Evolutionary conservation across 1,140 invertebrate species (phyloP).

Genomic region (Oreohelix idahoensis): DNA sequence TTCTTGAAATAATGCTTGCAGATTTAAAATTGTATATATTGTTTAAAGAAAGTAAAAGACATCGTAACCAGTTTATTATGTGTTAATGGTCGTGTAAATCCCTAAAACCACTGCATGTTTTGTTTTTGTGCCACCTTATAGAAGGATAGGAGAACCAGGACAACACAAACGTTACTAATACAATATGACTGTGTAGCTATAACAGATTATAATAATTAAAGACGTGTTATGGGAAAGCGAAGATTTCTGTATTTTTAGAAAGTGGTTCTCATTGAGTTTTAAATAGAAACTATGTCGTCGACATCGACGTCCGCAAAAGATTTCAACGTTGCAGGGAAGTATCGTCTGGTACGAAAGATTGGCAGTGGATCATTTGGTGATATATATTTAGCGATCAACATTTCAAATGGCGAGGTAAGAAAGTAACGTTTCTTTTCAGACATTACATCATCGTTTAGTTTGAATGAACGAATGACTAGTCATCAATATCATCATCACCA

Average conservation of each 20-base stretch:
- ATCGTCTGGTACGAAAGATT: constrained; percentile 96
- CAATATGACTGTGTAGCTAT: background rate
- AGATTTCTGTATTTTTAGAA: background rate
- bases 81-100: background rate
- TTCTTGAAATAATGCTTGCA: no score
- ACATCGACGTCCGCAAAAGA: constrained; percentile 23
- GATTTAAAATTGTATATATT: no score
- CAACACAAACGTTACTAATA: background rate
- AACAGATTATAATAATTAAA: background rate
- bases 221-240: background rate
- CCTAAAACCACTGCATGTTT: constrained; percentile 15
- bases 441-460: no score
- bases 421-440: no score
- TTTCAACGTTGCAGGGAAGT: constrained; percentile 82
- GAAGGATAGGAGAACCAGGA: background rate
- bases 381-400: constrained; percentile 97
- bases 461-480: no score
- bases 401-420: constrained; percentile 93
- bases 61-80: background rate
- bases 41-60: background rate
- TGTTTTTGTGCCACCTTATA: constrained; percentile 14
- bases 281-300: background rate
- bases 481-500: no score
- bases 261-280: background rate
- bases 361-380: constrained; percentile 99